phyloP scores from a whole-genome alignment of 2,888 invertebrate species.

The Cheilosia variabilis region DNA sequence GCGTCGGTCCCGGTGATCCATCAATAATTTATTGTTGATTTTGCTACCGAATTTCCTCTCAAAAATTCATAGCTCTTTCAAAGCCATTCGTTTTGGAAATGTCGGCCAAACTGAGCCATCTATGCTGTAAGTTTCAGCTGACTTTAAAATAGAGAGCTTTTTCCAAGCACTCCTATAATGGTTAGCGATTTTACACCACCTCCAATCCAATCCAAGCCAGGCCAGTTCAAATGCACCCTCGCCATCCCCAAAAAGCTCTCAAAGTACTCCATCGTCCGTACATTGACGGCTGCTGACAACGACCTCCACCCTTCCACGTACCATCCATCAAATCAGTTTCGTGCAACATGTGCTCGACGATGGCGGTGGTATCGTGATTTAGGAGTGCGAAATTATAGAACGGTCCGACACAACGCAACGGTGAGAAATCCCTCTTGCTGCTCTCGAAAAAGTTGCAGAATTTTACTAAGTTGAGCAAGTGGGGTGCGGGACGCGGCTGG shows the following conservation, averaged over 20 bases:
- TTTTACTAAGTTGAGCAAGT: constrained; percentile 25
- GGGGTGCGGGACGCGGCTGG: background rate
- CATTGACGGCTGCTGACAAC: constrained; percentile 53
- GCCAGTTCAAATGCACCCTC: background rate
- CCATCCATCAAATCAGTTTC: constrained; percentile 68
- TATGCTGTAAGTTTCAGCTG: constrained; percentile 35
- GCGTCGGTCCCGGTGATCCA: constrained; percentile 33
- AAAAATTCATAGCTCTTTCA: background rate
- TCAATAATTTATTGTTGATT: constrained; percentile 30
- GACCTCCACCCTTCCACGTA: constrained; percentile 30
- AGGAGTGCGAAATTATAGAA: constrained; percentile 62
- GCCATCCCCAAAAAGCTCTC: constrained; percentile 15
- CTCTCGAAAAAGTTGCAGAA: constrained; percentile 3
- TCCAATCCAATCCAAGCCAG: background rate
- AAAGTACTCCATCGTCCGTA: constrained; percentile 34
- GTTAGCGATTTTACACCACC: background rate
- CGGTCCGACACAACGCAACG: constrained; percentile 19
- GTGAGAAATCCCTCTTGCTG: constrained; percentile 21
- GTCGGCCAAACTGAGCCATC: background rate
- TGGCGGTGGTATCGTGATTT: constrained; percentile 40
- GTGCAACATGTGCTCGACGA: constrained; percentile 67
- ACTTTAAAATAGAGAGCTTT: constrained; percentile 11
- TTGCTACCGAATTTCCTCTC: background rate
- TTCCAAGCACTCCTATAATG: no score
- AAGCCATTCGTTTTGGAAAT: background rate